Evolutionary conservation across 2,113 vertebrate genomes (phyloP), one percentile per base, ranked within the genome.

Genomic region (Cichladusa arquata): DNA sequence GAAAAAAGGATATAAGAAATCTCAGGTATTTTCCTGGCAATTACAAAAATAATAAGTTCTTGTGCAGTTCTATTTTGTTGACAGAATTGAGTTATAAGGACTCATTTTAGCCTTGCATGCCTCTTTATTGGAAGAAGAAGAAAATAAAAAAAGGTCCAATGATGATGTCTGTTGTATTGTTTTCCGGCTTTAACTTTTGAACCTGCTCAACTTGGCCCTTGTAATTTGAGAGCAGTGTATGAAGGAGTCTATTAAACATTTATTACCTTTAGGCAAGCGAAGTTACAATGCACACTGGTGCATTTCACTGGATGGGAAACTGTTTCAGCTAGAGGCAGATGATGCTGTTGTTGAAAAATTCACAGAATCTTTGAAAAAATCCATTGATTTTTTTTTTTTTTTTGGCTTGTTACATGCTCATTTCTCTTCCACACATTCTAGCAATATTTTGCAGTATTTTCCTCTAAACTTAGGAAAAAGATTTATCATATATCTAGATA

Each of bases 301-400:
- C 22, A 9, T 86, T 88, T 88, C 53, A 47, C 61, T 57, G 47
- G 13, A 13, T 50, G 6, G 12, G 47, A 71, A 92, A 62, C 14
- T 20, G 25, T 79, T 89, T 71, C 50, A 66, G 31, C 19, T 61
- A 67, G 17, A 71, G 47, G 3, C 22, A 40, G 78, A 40, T 2
- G 1, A 53, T 62, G 7, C 5, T 69, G 3, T 12, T 64, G 6
- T 38, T 62, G 31, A 80, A 66, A 89, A 91, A 45, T 4, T 25
- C 18, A 20, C 6, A 40, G 0, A 14, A 6, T 34, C 31, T 60
- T 62, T 56, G 29, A 56, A 65, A 78, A 70, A 73, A 23, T 29
- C 9, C 3, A 17, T 38, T 7, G 14, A 6, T 3, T 23, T 7
- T 19, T 8, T 3, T 23, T n/a, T 70, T 40, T 9, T 3, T 23